Conservation (phyloP, 2,888 invertebrate species). For the Drosophila antonietae region DNA sequence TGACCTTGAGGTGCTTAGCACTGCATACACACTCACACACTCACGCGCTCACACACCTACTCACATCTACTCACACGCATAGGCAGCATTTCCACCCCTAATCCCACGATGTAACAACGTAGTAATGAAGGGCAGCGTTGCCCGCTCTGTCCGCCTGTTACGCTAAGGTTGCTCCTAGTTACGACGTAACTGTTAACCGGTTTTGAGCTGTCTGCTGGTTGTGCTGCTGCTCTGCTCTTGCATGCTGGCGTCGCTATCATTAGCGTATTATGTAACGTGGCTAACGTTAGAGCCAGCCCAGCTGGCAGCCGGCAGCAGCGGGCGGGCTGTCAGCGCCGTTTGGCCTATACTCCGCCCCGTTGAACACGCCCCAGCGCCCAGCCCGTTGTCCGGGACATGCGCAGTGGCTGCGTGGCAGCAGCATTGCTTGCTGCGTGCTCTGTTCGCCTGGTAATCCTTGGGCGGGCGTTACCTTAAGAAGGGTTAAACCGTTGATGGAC, state of each 20-base stretch:
- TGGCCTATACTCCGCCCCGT: slow-evolving; percentile 71
- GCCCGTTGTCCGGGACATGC: slow-evolving; percentile 51
- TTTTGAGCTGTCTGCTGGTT: slow-evolving; percentile 34
- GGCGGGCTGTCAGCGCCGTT: slow-evolving; percentile 35
- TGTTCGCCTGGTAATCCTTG: slow-evolving; percentile 84
- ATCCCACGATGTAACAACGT: slow-evolving; percentile 76
- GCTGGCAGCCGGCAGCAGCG: slow-evolving; percentile 27
- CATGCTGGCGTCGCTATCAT: slow-evolving; percentile 20
- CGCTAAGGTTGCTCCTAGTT: slow-evolving; percentile 84
- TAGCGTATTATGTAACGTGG: slow-evolving; percentile 61
- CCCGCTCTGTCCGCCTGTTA: slow-evolving; percentile 77
- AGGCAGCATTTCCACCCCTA: slow-evolving; percentile 41
- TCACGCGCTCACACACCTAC: neutral
- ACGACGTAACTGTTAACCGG: slow-evolving; percentile 84
- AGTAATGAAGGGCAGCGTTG: slow-evolving; percentile 68
- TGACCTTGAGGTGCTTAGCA: slow-evolving; percentile 61
- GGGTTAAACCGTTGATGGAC: slow-evolving; percentile 85
- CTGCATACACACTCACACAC: slow-evolving; percentile 6
- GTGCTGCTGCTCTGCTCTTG: slow-evolving; percentile 50
- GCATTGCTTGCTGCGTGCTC: slow-evolving; percentile 26
- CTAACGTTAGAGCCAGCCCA: slow-evolving; percentile 62
- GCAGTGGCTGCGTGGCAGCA: slow-evolving; percentile 31
- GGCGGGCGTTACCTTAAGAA: slow-evolving; percentile 85
- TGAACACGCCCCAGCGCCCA: slow-evolving; percentile 60
- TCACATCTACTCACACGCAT: neutral